phyloP scores from a whole-genome alignment of 2,797 vertebrate species.

The Poeciliopsis presidionis region DNA sequence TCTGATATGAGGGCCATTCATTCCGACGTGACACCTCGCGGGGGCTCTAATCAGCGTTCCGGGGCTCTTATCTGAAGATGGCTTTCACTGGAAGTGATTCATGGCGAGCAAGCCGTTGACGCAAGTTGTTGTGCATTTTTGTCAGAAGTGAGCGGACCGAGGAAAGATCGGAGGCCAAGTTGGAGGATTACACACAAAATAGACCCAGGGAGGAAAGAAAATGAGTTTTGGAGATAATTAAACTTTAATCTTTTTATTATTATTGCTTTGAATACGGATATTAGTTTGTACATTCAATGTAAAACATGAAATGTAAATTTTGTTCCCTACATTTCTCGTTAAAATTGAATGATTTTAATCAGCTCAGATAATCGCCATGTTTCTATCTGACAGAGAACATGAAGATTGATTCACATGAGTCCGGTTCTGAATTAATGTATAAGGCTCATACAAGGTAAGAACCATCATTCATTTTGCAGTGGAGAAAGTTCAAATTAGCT shows the following conservation, averaged over 20 bases:
- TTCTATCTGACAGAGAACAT: neutral
- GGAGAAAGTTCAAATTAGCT: neutral
- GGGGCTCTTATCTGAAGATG: slow-evolving; percentile 54
- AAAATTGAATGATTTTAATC: neutral
- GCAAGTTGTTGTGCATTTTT: slow-evolving; percentile 4
- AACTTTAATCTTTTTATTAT: neutral
- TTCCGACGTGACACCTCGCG: slow-evolving; percentile 48
- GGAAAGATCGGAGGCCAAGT: neutral
- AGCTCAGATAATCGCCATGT: neutral
- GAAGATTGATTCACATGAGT: neutral
- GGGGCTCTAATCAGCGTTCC: slow-evolving; percentile 54
- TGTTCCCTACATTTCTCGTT: neutral
- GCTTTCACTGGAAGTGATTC: slow-evolving; percentile 41
- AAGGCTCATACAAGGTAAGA: neutral
- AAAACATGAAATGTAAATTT: neutral
- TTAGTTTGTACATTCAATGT: neutral
- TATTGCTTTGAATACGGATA: neutral
- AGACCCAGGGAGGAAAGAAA: neutral
- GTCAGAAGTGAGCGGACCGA: neutral
- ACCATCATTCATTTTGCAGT: neutral
- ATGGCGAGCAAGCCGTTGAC: slow-evolving; percentile 20
- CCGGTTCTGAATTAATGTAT: neutral
- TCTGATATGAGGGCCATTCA: slow-evolving; percentile 56
- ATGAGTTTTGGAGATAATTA: neutral
- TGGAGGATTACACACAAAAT: neutral